Evolutionary conservation across 2,888 invertebrate species (phyloP), one percentile per base, ranked within the genome.

Genomic region (Aphidoletes aphidimyza): DNA sequence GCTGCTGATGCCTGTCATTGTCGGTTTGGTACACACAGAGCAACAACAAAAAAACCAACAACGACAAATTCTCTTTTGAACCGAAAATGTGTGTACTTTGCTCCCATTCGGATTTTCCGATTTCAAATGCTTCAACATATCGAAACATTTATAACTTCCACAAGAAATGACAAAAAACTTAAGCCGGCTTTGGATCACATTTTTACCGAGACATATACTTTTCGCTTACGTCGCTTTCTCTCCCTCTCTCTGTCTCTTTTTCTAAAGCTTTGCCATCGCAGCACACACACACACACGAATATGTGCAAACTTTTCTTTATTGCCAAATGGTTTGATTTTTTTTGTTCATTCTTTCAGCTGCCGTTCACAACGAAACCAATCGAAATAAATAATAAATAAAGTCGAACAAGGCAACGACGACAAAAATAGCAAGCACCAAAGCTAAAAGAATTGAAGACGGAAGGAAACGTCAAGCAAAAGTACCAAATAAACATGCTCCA

Each of bases 371-470:
- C 26, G 34, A 69, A 47, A 69, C 69, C 37, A 81, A 81, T 36
- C 81, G 81, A 81, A 81, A 81, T 81, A 81, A 81, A 81, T 81
- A 81, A 81, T 81, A 81, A 37, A 81, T 81, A 37, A 81, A 81
- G 37, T 81, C 22, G 81, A 37, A 81, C n/a, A 81, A n/a, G 81
- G n/a, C 36, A 81, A 81, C 2, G 37, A 37, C 6, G 54, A 54
- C 6, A 54, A 5, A 54, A 6, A 19, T n/a, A n/a, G n/a, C n/a
- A n/a, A n/a, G n/a, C n/a, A n/a, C n/a, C n/a, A 78, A 81, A 6
- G 19, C 81, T n/a, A 81, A n/a, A n/a, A 2, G 37, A 81, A 81
- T 37, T 81, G 81, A 11, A 30, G 69, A 30, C 69, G 69, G 69
- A 69, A 69, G 69, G 69, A 69, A 69, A 30, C 34, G 54, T 22